Conservation (phyloP, 2,888 invertebrate genomes). For the Penaeus monodon region DNA sequence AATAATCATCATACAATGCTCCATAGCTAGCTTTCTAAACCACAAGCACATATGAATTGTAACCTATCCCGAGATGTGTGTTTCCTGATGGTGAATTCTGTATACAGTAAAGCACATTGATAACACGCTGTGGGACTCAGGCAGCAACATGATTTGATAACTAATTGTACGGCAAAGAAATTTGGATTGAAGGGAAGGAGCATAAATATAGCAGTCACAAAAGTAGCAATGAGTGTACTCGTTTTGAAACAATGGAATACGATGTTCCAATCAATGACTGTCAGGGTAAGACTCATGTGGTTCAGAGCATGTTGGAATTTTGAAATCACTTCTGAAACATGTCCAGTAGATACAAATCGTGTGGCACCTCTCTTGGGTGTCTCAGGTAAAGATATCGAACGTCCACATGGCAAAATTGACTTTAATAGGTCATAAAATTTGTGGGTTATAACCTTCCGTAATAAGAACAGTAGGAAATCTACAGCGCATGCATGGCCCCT, state of each 20-base stretch:
- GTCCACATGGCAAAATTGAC: slow-evolving; percentile 25
- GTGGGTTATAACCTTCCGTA: slow-evolving; percentile 3
- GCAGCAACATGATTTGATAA: background rate
- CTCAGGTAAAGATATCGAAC: slow-evolving; percentile 14
- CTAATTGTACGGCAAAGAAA: no score
- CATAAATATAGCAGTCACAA: slow-evolving; percentile 16
- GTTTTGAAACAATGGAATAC: background rate
- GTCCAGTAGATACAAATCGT: background rate
- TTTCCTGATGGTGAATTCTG: background rate
- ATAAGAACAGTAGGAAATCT: background rate
- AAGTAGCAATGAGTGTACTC: slow-evolving; percentile 7
- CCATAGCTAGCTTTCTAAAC: background rate
- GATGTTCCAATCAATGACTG: background rate
- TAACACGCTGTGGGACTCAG: slow-evolving; percentile 29
- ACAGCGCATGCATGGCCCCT: slow-evolving; percentile 11
- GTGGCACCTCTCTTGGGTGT: slow-evolving; percentile 21
- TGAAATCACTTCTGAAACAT: no score
- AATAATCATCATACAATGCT: background rate
- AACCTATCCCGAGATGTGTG: background rate
- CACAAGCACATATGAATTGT: background rate
- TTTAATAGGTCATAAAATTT: slow-evolving; percentile 14
- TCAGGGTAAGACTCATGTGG: background rate
- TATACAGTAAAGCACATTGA: slow-evolving; percentile 1
- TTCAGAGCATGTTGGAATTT: slow-evolving; percentile 18
- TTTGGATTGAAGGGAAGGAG: slow-evolving; percentile 6